Evolutionary conservation across 2,888 invertebrate genomes (phyloP), one percentile per base, ranked within the genome.

Genomic region (Myathropa florea): DNA sequence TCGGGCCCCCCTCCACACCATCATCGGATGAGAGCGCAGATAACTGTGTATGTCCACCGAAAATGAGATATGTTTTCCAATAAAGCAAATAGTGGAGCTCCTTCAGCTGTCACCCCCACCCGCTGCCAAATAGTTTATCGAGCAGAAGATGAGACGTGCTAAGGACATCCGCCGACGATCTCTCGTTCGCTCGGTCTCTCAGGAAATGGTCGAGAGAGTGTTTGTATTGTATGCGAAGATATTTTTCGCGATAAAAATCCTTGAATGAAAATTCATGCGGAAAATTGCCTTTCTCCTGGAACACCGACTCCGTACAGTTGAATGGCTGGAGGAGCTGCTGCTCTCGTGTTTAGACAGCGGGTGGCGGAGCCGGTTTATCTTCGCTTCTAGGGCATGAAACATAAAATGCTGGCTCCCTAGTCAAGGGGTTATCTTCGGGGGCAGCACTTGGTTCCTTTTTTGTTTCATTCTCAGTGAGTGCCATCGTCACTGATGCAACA

Each of bases 201-300:
- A 39, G 61, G 39, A 28, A 71, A 73, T 63, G 72, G 73, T 59
- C 81, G 85, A 81, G 77, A 81, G 77, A 77, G 85, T 78, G 81
- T 85, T 68, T 68, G 68, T 61, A 68, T 73, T 85, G 85, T 78
- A 85, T 81, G 73, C 78, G 72, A 77, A 82, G 85, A 81, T 84
- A 84, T 80, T 84, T 80, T 72, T 23, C 71, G 72, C 75, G 73
- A 81, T 71, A 82, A 77, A 71, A 78, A 73, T 72, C 77, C 68
- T 82, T 57, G 26, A 82, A 73, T 78, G 82, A 77, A 81, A 85
- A 85, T 77, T 85, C 85, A 85, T 85, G 85, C 76, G 85, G 85
- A 85, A 85, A 85, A 85, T 85, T 85, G 77, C 72, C 77, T 77
- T 85, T 78, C 79, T 78, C 70, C 18, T 24, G 46, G 30, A 83